A percentile compares a stretch with the other conserved stretches of the same genome.
phyloP scores from a whole-genome alignment of 2,888 invertebrate genomes.

The Sinotaia quadrata region DNA sequence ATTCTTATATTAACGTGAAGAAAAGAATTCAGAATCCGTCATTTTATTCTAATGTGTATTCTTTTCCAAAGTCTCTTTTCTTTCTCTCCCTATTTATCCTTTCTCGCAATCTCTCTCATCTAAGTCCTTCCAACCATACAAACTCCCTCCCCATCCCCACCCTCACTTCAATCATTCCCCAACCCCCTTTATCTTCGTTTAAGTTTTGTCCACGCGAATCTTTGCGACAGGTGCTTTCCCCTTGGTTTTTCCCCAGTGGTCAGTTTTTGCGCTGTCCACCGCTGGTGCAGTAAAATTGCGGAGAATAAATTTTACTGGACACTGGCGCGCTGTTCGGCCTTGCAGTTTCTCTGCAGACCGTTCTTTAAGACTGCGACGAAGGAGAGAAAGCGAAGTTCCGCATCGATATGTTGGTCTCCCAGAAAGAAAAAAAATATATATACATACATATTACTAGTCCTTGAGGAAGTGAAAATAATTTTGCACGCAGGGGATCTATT shows the following conservation, averaged over 20 bases:
- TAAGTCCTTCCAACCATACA: not conserved
- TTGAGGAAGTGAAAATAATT: too few species aligned
- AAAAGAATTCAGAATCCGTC: too few species aligned
- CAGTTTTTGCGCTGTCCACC: conserved; percentile 11
- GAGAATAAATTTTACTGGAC: not conserved
- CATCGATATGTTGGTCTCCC: too few species aligned
- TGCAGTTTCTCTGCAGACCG: too few species aligned
- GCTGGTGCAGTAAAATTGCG: not conserved
- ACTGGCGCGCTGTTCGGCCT: too few species aligned
- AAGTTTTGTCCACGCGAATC: not conserved
- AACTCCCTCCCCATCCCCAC: not conserved
- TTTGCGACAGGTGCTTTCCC: conserved; percentile 7
- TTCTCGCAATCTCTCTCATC: not conserved
- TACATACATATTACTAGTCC: too few species aligned
- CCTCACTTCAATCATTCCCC: not conserved
- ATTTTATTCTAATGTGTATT: not conserved
- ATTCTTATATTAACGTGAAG: too few species aligned
- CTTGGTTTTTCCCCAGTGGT: conserved; percentile 13
- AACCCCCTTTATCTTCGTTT: not conserved
- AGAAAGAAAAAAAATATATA: too few species aligned
- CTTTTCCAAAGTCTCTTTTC: not conserved
- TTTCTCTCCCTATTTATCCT: not conserved
- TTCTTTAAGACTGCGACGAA: too few species aligned
- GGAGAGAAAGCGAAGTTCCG: too few species aligned
- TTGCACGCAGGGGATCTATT: too few species aligned